Conservation (phyloP, 1,140 invertebrate genomes). For the Lordiphosa collinella region DNA sequence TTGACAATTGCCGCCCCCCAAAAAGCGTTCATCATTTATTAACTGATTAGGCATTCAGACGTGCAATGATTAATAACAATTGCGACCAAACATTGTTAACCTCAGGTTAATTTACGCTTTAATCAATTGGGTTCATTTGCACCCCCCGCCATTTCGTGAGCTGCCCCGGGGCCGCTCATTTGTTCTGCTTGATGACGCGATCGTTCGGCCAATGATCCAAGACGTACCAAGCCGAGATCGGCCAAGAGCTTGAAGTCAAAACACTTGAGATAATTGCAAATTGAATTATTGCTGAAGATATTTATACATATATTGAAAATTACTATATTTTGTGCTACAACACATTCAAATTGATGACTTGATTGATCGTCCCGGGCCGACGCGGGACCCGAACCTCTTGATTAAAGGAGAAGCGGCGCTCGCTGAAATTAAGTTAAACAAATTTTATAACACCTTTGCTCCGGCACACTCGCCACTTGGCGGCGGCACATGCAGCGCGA, state of each 20-base stretch:
- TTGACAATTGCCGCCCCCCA: conserved; percentile 61
- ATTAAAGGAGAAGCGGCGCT: conserved; percentile 72
- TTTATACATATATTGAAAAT: conserved; percentile 62
- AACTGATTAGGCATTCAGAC: conserved; percentile 77
- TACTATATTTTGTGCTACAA: conserved; percentile 75
- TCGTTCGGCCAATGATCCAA: neutral
- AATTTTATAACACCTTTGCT: conserved; percentile 79
- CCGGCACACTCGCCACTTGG: conserved; percentile 61
- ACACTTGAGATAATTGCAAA: conserved; percentile 76
- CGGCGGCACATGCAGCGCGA: conserved; percentile 15
- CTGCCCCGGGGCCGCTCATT: conserved; percentile 54
- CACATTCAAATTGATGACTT: conserved; percentile 78
- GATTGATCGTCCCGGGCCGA: conserved; percentile 61
- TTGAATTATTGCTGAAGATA: conserved; percentile 77
- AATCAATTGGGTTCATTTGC: conserved; percentile 78
- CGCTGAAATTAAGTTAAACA: conserved; percentile 78
- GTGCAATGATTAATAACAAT: conserved; percentile 74
- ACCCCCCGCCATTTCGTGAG: conserved; percentile 41
- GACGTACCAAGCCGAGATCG: conserved; percentile 6
- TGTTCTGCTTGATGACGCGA: conserved; percentile 65
- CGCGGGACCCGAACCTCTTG: conserved; percentile 31
- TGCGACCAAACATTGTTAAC: conserved; percentile 73
- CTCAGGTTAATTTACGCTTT: conserved; percentile 77
- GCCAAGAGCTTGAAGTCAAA: conserved; percentile 53
- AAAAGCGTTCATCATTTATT: conserved; percentile 55